Evolutionary conservation across 2,797 vertebrate genomes (phyloP).

Genomic region (Sciurus vulgaris): DNA sequence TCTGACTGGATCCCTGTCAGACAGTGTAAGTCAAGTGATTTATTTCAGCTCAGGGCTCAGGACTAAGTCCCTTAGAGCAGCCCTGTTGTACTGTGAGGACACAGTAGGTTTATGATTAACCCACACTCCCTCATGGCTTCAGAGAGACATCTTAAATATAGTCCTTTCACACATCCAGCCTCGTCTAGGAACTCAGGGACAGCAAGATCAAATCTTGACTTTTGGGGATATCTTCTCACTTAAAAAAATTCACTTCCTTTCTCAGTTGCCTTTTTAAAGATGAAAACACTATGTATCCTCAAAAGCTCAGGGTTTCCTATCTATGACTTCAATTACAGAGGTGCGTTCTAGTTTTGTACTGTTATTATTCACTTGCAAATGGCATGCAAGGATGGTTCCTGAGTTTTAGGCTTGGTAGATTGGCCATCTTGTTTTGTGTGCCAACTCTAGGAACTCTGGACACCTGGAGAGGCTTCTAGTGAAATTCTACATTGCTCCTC

Average conservation of each 20-base stretch:
- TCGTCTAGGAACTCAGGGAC: not conserved
- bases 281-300: not conserved
- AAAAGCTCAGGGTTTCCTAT: conserved; percentile 2
- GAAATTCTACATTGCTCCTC: not conserved
- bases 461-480: not conserved
- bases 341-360: not conserved
- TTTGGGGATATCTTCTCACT: not conserved
- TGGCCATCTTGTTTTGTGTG: not conserved
- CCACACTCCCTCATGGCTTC: not conserved
- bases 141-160: not conserved
- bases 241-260: not conserved
- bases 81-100: not conserved
- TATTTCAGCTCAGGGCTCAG: not conserved
- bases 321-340: not conserved
- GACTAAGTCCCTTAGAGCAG: not conserved
- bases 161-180: not conserved
- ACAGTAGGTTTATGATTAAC: not conserved
- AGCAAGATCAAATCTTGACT: not conserved
- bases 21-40: not conserved
- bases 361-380: not conserved
- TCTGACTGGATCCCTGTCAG: not conserved
- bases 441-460: not conserved
- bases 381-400: not conserved
- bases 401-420: not conserved
- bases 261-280: not conserved